These are phyloP conservation scores for Oscheius sp. DNA, from an alignment of 1,140 invertebrate genomes.

Conservation along the genomic window DNA sequence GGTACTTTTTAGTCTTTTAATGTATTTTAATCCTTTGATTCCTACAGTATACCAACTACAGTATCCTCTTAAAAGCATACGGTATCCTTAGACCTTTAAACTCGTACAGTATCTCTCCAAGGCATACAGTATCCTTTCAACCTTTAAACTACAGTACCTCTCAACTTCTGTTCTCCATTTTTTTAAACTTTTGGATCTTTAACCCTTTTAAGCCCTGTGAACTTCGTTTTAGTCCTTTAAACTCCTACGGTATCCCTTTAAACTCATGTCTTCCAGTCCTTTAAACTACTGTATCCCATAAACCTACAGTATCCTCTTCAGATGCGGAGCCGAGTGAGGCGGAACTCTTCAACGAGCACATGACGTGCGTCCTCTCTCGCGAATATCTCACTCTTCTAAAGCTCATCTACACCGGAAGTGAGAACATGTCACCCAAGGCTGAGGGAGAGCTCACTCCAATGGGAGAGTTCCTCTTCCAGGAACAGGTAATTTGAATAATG, in stretches of 20 bases:
- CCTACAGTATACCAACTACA: too few species aligned
- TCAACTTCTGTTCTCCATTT: conserved; percentile 32
- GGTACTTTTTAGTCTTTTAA: conserved; percentile 35
- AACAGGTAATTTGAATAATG: conserved; percentile 2
- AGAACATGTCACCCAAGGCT: not conserved
- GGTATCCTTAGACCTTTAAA: too few species aligned
- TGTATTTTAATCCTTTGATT: conserved; percentile 32
- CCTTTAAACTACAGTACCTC: not conserved
- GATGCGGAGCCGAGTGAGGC: conserved; percentile 50
- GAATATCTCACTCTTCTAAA: conserved; percentile 28
- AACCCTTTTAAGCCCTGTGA: not conserved
- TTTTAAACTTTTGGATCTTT: conserved; percentile 30
- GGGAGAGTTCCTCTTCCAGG: conserved; percentile 1
- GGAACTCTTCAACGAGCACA: conserved; percentile 51
- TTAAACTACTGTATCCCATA: not conserved
- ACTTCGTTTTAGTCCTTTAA: not conserved
- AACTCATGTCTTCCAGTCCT: not conserved
- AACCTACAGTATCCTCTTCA: not conserved
- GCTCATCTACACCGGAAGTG: not conserved
- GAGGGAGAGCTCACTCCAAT: conserved; percentile 7
- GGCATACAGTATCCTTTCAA: too few species aligned
- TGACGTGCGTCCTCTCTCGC: conserved; percentile 45
- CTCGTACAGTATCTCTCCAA: too few species aligned
- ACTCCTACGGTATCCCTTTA: not conserved
- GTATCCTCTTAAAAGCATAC: too few species aligned